Conservation (phyloP, 2,888 invertebrate genomes). For the Cerceris ruficornis region DNA sequence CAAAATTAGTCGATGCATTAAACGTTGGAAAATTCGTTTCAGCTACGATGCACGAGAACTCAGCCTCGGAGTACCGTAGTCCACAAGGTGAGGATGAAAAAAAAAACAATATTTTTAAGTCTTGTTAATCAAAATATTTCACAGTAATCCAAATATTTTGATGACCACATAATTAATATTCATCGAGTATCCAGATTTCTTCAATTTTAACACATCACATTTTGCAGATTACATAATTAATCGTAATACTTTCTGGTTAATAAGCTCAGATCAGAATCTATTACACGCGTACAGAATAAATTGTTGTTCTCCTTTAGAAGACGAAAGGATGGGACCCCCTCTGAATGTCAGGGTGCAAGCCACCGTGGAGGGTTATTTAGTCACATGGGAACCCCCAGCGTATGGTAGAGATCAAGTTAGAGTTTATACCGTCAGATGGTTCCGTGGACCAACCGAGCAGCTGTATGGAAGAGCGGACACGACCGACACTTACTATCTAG, state of each 20-base stretch:
- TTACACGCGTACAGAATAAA: too few relatives aligned
- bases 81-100: constrained; percentile 64
- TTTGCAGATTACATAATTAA: too few relatives aligned
- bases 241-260: too few relatives aligned
- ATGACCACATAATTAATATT: too few relatives aligned
- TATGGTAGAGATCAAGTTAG: constrained; percentile 84
- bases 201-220: too few relatives aligned
- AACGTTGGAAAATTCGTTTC: background rate
- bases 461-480: constrained; percentile 88
- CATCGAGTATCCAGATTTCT: too few relatives aligned
- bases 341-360: constrained; percentile 88
- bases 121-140: too few relatives aligned
- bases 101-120: background rate
- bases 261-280: too few relatives aligned
- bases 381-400: constrained; percentile 88
- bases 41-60: constrained; percentile 70
- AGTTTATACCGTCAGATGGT: constrained; percentile 88
- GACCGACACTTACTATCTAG: constrained; percentile 86
- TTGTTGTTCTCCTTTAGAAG: constrained; percentile 46
- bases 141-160: too few relatives aligned
- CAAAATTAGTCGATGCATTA: too few relatives aligned
- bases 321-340: constrained; percentile 84
- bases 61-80: constrained; percentile 75
- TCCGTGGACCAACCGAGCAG: constrained; percentile 85
- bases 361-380: constrained; percentile 89